phyloP scores from a whole-genome alignment of 2,888 invertebrate genomes.

The Rotaria sp. region DNA sequence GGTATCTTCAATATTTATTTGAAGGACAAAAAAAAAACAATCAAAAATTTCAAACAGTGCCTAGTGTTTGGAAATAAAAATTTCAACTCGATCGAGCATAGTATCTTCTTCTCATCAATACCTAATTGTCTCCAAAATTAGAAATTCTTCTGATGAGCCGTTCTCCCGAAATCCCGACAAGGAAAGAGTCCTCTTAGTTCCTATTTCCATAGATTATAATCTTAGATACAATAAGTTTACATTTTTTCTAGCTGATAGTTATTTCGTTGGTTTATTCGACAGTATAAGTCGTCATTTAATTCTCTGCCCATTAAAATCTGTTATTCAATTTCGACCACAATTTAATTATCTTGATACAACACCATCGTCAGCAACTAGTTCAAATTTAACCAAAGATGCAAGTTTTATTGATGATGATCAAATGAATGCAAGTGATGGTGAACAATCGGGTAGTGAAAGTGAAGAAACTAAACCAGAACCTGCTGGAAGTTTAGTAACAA shows the following conservation, averaged over 20 bases:
- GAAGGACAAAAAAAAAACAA: too few species aligned
- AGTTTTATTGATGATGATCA: background rate
- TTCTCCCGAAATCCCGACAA: too few species aligned
- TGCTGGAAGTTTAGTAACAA: background rate
- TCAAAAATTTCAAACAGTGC: too few species aligned
- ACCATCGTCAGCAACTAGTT: background rate
- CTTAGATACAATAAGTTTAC: too few species aligned
- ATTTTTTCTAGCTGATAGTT: background rate
- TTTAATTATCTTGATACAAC: background rate
- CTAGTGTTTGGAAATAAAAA: too few species aligned
- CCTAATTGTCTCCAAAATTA: too few species aligned
- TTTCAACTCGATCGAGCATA: too few species aligned
- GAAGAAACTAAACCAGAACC: background rate
- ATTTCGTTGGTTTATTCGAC: background rate
- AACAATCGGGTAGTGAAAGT: constrained; percentile 1
- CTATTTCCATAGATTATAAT: too few species aligned
- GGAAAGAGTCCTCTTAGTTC: too few species aligned
- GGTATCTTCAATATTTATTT: too few species aligned
- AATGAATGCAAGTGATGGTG: background rate
- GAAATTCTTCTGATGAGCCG: too few species aligned
- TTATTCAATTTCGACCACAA: background rate
- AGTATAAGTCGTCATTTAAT: background rate
- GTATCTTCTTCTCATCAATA: too few species aligned
- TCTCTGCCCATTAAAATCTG: background rate
- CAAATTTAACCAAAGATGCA: background rate